Base-by-base conservation (phyloP, 1,140 invertebrate species). In the Drosophila chauvacae region DNA sequence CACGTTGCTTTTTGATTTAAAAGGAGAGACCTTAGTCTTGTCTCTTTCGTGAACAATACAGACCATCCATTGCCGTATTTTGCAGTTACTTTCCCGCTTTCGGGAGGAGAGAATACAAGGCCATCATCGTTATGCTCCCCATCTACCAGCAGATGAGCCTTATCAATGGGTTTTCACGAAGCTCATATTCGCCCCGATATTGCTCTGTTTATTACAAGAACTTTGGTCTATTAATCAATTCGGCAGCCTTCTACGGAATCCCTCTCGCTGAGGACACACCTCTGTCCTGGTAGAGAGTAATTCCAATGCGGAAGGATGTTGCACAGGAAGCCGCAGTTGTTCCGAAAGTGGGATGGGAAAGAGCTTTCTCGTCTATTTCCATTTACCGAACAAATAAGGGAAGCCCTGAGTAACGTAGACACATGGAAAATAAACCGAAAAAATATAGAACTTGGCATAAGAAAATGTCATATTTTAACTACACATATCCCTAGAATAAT, bases 321-420 rank as follows among this genome's bases (percentile, higher is more conserved):
- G 23, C 23, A 23, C 23, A 23, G 23, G 23, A 84, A 85, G 81
- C 81, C 73, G 37, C 77, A 77, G 81, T 80, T 82, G 75, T 65
- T 26, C 30, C 42, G 2, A 33, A 2, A 47, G 58, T 23, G 57
- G 42, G 16, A 7, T 13, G 11, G 26, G 28, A 77, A 68, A 64
- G 57, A 72, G 50, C 71, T 57, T 44, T 55, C 55, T 73, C 77
- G 57, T 80, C 59, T 42, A 62, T 63, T 42, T 62, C 56, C 33
- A 71, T 70, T 57, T 26, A 57, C n/a, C 30, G 16, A 57, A 33
- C 33, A 26, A 70, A 57, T 56, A 20, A 30, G 51, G 11, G 18
- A 30, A n/a, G 30, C 13, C 18, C 39, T 39, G 20, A 26, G 53
- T 39, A n/a, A 57, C 23, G 16, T 0, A 42, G 23, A 26, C 55